Base-by-base conservation (phyloP, 2,113 vertebrate genomes). In the Alaudala cheleensis region DNA sequence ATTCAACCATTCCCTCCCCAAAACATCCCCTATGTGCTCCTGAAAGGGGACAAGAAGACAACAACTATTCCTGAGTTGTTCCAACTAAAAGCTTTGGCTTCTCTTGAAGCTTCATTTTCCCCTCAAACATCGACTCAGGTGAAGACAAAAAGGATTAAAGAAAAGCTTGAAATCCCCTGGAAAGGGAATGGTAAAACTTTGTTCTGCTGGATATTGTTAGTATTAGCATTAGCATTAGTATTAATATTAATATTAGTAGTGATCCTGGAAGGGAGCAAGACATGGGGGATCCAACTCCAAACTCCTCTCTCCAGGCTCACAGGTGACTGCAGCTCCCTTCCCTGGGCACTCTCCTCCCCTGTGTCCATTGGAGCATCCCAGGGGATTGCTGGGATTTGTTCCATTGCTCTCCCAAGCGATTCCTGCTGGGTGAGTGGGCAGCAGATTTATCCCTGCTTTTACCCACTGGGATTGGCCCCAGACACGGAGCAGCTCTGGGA, bases 341-440 rank as follows among this genome's bases (percentile, higher is more conserved):
- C 58, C 51, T n/a, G 44, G 51, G 23, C 58, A 16, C 40, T 1
- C 29, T 71, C 24, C 56, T 42, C 20, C 2, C 40, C 58, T 4
- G 58, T 37, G 44, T 24, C 58, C 51, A 3, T 2, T 2, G 5
- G 51, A 4, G 37, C 34, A 8, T 70, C 39, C 53, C 8, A 0
- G 14, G 51, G 72, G 23, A 66, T 66, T 53, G 5, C 5, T 14
- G 66, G 80, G 34, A 29, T 81, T 83, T 26, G 7, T 17, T 18
- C 53, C 2, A 0, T 11, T 13, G 57, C 64, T 64, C 40, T 34
- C 12, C 51, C 4, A 6, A 56, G n/a, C 11, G 2, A 1, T 34
- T 44, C 70, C 57, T 26, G n/a, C 17, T 10, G 31, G 25, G 8
- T 3, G 31, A 22, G 21, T 2, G 69, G 18, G 61, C 51, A 56